Evolutionary conservation across 2,888 invertebrate species (phyloP).

Genomic region (Chrysolina americana): DNA sequence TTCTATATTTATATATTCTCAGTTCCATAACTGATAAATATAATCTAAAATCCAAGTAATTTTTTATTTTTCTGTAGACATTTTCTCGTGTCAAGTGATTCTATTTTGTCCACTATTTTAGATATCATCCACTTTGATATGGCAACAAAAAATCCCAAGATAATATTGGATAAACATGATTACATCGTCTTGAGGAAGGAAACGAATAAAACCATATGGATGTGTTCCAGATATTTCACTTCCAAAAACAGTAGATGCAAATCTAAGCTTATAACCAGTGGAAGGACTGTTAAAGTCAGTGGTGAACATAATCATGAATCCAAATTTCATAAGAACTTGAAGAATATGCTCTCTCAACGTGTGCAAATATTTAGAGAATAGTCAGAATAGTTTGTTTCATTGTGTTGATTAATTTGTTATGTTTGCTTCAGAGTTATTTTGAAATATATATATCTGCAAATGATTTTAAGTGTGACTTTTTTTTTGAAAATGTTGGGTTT

Average conservation of each 20-base stretch:
- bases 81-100: neutral
- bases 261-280: constrained; percentile 56
- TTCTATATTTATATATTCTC: no score
- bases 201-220: constrained; percentile 52
- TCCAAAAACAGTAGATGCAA: constrained; percentile 55
- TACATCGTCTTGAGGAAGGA: constrained; percentile 50
- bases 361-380: constrained; percentile 48
- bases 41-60: no score
- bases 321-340: constrained; percentile 40
- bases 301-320: constrained; percentile 56
- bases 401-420: neutral
- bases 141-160: constrained; percentile 54
- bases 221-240: constrained; percentile 50
- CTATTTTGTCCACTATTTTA: constrained; percentile 35
- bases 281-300: constrained; percentile 56
- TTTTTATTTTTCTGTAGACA: no score
- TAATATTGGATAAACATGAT: constrained; percentile 49
- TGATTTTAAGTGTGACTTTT: no score
- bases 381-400: neutral
- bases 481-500: no score
- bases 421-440: neutral
- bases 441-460: no score
- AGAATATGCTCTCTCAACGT: constrained; percentile 52
- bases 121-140: constrained; percentile 51
- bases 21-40: no score